Evolutionary conservation across 37 sponge, comb jelly and placozoan genomes (phyloP), one percentile per base, ranked within the genome.

Genomic region (Bolinopsis microptera): DNA sequence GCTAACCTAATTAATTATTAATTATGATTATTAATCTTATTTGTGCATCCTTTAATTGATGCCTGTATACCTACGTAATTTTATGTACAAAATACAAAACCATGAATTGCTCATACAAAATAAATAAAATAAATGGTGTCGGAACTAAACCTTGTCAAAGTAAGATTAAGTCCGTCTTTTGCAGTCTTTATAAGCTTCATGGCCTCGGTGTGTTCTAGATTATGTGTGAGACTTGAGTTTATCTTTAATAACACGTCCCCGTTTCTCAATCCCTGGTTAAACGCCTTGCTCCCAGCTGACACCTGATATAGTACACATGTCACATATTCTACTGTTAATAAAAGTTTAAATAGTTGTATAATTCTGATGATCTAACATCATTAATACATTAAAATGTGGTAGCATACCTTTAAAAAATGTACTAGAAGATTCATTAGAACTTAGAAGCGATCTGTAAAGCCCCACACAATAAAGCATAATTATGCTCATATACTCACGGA

Each of bases 401-500:
- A n/a, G n/a, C n/a, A n/a, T n/a, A n/a, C n/a, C n/a, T n/a, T n/a
- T n/a, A n/a, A n/a, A n/a, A n/a, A n/a, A n/a, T n/a, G n/a, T n/a
- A n/a, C n/a, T n/a, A n/a, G n/a, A n/a, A n/a, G n/a, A n/a, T n/a
- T n/a, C n/a, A n/a, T n/a, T n/a, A n/a, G n/a, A n/a, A n/a, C n/a
- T n/a, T n/a, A n/a, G n/a, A n/a, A n/a, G n/a, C n/a, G n/a, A n/a
- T n/a, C n/a, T n/a, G n/a, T n/a, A n/a, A n/a, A n/a, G n/a, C n/a
- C n/a, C n/a, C n/a, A n/a, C n/a, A n/a, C n/a, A n/a, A n/a, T n/a
- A n/a, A n/a, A n/a, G n/a, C n/a, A n/a, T n/a, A n/a, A n/a, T n/a
- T n/a, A n/a, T n/a, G n/a, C n/a, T n/a, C n/a, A 13, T 48, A 48
- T n/a, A 77, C 80, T 86, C 39, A 86, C 90, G 0, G 90, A 86